Conservation (phyloP, 2,113 vertebrate species). For the Machaerirhynchus nigripectus region DNA sequence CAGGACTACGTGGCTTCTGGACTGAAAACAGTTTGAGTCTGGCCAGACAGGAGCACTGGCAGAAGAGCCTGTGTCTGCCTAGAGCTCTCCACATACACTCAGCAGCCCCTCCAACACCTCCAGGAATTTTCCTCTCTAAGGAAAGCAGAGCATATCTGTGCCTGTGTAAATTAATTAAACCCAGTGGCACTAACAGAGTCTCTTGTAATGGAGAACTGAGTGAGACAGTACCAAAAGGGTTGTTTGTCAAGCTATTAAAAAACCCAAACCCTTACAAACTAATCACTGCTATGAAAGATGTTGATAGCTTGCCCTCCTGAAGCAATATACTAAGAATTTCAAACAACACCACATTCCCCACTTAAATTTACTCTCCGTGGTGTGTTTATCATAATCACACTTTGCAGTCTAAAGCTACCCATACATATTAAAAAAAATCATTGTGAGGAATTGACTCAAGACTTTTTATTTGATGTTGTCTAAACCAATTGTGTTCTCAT, state of each 20-base stretch:
- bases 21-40: neutral
- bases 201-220: neutral
- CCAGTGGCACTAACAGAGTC: neutral
- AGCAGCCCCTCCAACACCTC: neutral
- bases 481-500: neutral
- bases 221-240: neutral
- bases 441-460: neutral
- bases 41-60: neutral
- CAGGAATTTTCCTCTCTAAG: neutral
- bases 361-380: neutral
- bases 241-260: neutral
- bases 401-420: neutral
- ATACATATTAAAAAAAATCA: neutral
- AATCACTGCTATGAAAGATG: neutral
- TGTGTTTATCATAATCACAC: neutral
- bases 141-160: neutral
- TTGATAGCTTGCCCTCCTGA: neutral
- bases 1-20: accelerated
- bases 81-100: neutral
- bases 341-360: neutral
- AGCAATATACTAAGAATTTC: neutral
- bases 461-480: neutral
- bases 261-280: neutral
- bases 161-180: neutral
- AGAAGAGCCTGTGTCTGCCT: neutral